Conservation (phyloP, 2,113 vertebrate species). For the Campylomormyrus numenius region DNA sequence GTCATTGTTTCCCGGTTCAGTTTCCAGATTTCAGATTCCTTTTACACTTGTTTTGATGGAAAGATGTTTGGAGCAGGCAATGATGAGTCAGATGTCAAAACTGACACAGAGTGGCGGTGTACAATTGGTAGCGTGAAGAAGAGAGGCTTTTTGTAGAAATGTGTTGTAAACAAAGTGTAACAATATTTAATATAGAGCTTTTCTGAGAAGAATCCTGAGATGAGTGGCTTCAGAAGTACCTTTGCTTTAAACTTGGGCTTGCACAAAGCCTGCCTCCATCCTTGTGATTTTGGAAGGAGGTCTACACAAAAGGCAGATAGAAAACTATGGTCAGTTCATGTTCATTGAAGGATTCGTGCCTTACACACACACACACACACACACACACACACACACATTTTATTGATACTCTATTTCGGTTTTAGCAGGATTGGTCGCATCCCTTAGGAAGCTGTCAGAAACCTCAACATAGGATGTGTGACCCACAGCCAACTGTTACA, state of each 20-base stretch:
- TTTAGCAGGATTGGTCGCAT: neutral
- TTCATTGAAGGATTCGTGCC: neutral
- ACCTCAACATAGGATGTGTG: neutral
- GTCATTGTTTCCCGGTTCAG: neutral
- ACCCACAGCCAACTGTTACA: neutral
- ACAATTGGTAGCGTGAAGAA: neutral
- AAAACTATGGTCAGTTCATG: neutral
- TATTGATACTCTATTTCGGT: neutral
- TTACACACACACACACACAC: neutral
- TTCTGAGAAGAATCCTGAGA: neutral
- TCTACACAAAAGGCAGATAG: neutral
- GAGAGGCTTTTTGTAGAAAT: neutral
- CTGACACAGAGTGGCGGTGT: neutral
- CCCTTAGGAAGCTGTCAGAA: neutral
- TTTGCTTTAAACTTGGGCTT: neutral
- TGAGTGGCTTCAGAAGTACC: neutral
- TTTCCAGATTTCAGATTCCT: neutral
- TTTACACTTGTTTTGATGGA: neutral
- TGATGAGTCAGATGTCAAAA: neutral
- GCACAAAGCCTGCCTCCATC: neutral
- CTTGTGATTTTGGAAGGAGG: neutral
- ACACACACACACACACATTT: neutral
- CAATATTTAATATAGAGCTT: slow-evolving; percentile 1
- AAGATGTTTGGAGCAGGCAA: neutral
- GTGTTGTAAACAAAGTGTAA: neutral